Evolutionary conservation across 2,888 invertebrate species (phyloP), one percentile per base, ranked within the genome.

Genomic region (Tubulanus polymorphus): DNA sequence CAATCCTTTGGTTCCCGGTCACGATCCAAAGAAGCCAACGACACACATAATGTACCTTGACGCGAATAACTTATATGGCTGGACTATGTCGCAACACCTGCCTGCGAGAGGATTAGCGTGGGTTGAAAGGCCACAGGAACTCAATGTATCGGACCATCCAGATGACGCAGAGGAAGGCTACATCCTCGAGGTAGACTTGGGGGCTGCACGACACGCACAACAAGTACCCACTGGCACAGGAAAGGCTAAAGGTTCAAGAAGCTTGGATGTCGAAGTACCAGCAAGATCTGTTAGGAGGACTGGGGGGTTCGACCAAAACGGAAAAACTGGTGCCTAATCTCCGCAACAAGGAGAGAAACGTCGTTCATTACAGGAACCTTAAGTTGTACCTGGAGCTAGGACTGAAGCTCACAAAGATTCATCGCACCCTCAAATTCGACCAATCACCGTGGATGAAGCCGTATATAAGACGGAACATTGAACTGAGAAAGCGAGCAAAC

Each of bases 151-250:
- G 27, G 23, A 25, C 27, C 52, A 52, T 37, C 47, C 37, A n/a
- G 20, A 23, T 1, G 48, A 28, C 10, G 27, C 35, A 3, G 26
- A 23, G 15, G 10, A 49, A 18, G 76, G 74, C 0, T 78, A 73
- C 55, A 70, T 80, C 29, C 61, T 80, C 2, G 76, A 81, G 59
- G 78, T 81, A 3, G 79, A 81, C 57, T 55, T 81, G 27, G 18
- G 53, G 67, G 18, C 55, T 78, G 29, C 79, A 80, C 55, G 67
- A 73, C 41, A 6, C 37, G 6, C 79, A 72, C 50, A 68, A 66
- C 56, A 70, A 71, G 55, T 69, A 71, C 53, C 71, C 74, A 3
- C 59, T 71, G 1, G 63, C 63, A 46, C 65, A 68, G 37, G 64
- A 72, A 54, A 54, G 55, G 27, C 27, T 57, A 18, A 28, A n/a